Evolutionary conservation across 2,113 vertebrate species (phyloP), one percentile per base, ranked within the genome.

Genomic region (Phainopepla nitens): DNA sequence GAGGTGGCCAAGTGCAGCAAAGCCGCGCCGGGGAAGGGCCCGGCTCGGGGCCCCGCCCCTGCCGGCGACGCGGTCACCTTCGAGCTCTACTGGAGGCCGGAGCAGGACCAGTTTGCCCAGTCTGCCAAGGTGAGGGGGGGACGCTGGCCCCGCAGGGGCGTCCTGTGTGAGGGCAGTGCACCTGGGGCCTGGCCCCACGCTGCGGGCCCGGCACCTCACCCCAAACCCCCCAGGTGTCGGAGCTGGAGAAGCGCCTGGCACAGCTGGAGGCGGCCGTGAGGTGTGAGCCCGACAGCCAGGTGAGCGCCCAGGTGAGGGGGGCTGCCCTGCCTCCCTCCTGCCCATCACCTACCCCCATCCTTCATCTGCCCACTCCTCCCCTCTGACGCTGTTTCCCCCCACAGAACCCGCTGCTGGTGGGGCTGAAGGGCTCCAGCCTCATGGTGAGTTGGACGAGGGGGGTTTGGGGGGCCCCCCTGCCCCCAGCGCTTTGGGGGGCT

Each of bases 81-180:
- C 0, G 99, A 99, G 96, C 97, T 99, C 15, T 99, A 99, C 97
- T 99, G 99, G 95, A 97, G 99, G 66, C 99, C 99, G 4, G 99
- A 99, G 96, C 99, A 99, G 95, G 98, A 99, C 85, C 99, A 98
- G 90, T 99, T 99, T 97, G 98, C 98, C 12, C 98, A 99, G 82
- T 97, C 98, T 25, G 98, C 99, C 95, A 99, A 99, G 98, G 99
- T 99, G 95, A 70, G 71, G 0, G 4, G 61, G 53, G 70, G 35
- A 8, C 36, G 44, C 61, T 24, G 49, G 6, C 3, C 42, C 50
- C 29, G 2, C 22, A 1, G 44, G 31, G 31, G 8, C 2, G 15
- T 25, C 27, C 33, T 44, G 18, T 3, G 11, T 7, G 3, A 11
- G n/a, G n/a, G 1, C 12, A 3, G 7, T 12, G 0, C 31, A 4